Percentiles rank a stretch among this genome's conserved stretches.
phyloP scores from a whole-genome alignment of 2,888 invertebrate species.

The Agrochola lychnidis region DNA sequence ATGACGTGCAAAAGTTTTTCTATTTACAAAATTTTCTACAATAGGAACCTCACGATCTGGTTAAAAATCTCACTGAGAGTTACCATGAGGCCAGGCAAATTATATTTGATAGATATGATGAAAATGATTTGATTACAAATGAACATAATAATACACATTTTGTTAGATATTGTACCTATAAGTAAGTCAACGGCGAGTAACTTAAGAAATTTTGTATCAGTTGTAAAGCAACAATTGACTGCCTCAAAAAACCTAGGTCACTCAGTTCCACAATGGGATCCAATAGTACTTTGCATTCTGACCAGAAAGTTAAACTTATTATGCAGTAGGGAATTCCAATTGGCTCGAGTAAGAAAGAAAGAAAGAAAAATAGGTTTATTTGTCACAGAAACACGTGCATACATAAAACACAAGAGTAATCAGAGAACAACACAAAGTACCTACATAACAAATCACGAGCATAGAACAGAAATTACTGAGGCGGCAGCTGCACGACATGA shows the following conservation, averaged over 20 bases:
- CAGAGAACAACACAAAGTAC: too few relatives aligned
- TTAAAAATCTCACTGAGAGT: constrained; percentile 17
- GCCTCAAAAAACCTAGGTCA: constrained; percentile 7
- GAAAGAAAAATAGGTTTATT: too few relatives aligned
- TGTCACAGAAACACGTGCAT: too few relatives aligned
- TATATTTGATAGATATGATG: constrained; percentile 8
- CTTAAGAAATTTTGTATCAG: constrained; percentile 8
- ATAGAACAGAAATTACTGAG: too few relatives aligned
- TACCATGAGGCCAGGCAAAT: not conserved
- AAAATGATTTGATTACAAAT: too few relatives aligned
- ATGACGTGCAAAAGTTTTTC: constrained; percentile 12
- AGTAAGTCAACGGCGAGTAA: not conserved
- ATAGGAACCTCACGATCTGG: constrained; percentile 19
- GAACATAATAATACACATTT: not conserved
- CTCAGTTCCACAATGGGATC: constrained; percentile 3
- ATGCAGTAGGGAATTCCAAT: constrained; percentile 19
- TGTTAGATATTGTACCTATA: constrained; percentile 13
- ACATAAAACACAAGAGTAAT: too few relatives aligned
- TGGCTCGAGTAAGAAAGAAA: too few relatives aligned
- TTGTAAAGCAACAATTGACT: constrained; percentile 6
- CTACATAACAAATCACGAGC: too few relatives aligned
- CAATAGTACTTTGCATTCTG: constrained; percentile 17
- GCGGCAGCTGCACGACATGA: too few relatives aligned
- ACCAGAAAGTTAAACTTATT: constrained; percentile 19
- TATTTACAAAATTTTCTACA: constrained; percentile 8